Base-by-base conservation (phyloP, 2,888 invertebrate genomes). In the Diaphora mendica region DNA sequence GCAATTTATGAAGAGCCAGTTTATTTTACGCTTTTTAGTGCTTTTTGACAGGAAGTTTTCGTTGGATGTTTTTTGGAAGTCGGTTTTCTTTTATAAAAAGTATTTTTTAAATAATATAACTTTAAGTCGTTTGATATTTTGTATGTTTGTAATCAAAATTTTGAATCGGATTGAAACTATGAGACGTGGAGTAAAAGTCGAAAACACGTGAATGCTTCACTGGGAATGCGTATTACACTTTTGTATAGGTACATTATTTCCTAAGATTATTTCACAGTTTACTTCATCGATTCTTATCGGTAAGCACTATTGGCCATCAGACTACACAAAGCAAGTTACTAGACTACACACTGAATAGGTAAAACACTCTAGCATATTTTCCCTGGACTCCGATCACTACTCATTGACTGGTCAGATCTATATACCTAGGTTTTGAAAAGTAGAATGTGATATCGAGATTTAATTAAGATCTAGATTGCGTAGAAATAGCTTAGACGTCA, bases 391-490 rank as follows among this genome's bases (percentile, higher is more conserved):
- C 65, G 75, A 74, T 67, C 67, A 68, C 11, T 30, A 51, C 33
- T 71, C 51, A 59, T 71, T 71, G 64, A 44, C 71, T 68, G 39
- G 30, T 80, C 79, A 84, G 80, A 84, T 78, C 77, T 74, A 76
- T 76, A 77, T 77, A 39, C 39, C 39, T 39, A 77, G 80, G 79
- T 83, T 83, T 82, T 79, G 77, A 79, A 82, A 82, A 78, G 11
- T 78, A 74, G 35, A 79, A 70, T 84, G 82, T 82, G 74, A 77
- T 83, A 83, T 79, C 84, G 77, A 84, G 82, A 84, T 84, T 84
- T 84, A 82, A 83, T 84, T 82, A 83, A 83, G 76, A 83, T 80
- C 76, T 80, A 82, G 82, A 83, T 83, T 84, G 82, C 84, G 71
- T 76, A 84, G 77, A 83, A 83, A 83, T 83, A 80, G 84, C 82